Conservation (phyloP, 1,140 invertebrate species). For the Meteorus sp. region DNA sequence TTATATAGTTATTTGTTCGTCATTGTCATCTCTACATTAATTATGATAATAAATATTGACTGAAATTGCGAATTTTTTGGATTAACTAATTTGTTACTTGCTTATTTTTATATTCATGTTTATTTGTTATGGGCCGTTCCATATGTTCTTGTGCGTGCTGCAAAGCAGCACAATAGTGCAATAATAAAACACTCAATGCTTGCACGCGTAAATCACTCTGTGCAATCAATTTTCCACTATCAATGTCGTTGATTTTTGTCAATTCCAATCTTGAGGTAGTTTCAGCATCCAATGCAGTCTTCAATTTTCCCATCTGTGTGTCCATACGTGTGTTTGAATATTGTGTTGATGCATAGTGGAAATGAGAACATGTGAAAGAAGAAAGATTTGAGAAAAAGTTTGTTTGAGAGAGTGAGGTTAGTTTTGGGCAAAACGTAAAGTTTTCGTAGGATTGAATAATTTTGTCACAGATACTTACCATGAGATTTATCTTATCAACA, state of each 20-base stretch:
- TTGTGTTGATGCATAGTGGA: too few species aligned
- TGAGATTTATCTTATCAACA: conserved; percentile 69
- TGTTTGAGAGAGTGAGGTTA: conserved; percentile 17
- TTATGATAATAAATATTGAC: background rate
- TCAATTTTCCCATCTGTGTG: conserved; percentile 71
- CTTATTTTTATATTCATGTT: conserved; percentile 11
- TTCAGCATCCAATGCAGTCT: conserved; percentile 70
- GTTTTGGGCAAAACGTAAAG: background rate
- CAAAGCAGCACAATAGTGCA: conserved; percentile 83
- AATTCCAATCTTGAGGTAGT: conserved; percentile 58
- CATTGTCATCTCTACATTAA: conserved; percentile 10
- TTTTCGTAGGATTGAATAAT: conserved; percentile 6
- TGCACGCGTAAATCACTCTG: conserved; percentile 76
- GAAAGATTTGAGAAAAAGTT: too few species aligned
- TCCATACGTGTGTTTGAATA: too few species aligned
- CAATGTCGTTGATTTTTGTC: conserved; percentile 52
- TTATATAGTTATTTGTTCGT: conserved; percentile 16
- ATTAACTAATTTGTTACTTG: background rate
- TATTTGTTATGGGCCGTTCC: conserved; percentile 37
- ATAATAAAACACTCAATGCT: conserved; percentile 78
- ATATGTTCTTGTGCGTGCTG: conserved; percentile 66
- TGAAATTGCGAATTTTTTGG: background rate
- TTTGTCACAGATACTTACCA: conserved; percentile 59
- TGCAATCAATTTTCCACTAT: conserved; percentile 62
- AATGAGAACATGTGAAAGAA: too few species aligned